Conservation (phyloP, 2,113 vertebrate genomes). For the Chionomys nivalis region DNA sequence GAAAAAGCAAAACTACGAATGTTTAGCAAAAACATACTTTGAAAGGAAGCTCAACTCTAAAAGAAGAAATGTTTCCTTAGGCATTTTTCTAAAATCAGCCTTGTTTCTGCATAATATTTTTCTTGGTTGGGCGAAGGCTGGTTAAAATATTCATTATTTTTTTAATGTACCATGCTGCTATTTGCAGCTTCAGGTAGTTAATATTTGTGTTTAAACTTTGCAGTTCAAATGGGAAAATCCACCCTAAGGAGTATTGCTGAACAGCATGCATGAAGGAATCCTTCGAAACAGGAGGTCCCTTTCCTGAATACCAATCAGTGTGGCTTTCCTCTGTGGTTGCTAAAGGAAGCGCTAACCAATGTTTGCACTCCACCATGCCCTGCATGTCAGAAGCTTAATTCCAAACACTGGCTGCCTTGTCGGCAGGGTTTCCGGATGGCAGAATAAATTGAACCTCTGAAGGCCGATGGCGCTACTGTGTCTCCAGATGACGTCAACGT, state of each 20-base stretch:
- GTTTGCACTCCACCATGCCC: slow-evolving; percentile 78
- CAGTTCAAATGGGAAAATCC: slow-evolving; percentile 75
- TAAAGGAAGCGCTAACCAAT: slow-evolving; percentile 78
- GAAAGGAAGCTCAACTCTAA: slow-evolving; percentile 76
- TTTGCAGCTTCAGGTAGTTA: slow-evolving; percentile 77
- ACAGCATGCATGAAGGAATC: slow-evolving; percentile 74
- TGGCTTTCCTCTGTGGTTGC: slow-evolving; percentile 76
- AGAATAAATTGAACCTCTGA: slow-evolving; percentile 73
- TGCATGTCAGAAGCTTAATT: slow-evolving; percentile 72
- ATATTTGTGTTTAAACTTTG: slow-evolving; percentile 78
- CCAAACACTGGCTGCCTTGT: slow-evolving; percentile 74
- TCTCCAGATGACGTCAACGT: slow-evolving; percentile 69
- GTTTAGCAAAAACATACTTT: slow-evolving; percentile 84
- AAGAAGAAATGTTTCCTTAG: slow-evolving; percentile 55
- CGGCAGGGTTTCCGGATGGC: slow-evolving; percentile 54
- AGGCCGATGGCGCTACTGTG: slow-evolving; percentile 45
- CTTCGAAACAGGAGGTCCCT: slow-evolving; percentile 76
- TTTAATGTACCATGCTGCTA: slow-evolving; percentile 72
- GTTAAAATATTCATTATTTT: slow-evolving; percentile 81
- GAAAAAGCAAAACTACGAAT: slow-evolving; percentile 80
- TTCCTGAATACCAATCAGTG: slow-evolving; percentile 72
- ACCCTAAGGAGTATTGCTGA: slow-evolving; percentile 66
- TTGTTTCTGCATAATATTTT: slow-evolving; percentile 75
- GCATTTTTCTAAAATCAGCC: slow-evolving; percentile 80
- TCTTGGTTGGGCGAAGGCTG: slow-evolving; percentile 74